Base-by-base conservation (phyloP, 2,113 vertebrate genomes). In the Myxocyprinus asiaticus region DNA sequence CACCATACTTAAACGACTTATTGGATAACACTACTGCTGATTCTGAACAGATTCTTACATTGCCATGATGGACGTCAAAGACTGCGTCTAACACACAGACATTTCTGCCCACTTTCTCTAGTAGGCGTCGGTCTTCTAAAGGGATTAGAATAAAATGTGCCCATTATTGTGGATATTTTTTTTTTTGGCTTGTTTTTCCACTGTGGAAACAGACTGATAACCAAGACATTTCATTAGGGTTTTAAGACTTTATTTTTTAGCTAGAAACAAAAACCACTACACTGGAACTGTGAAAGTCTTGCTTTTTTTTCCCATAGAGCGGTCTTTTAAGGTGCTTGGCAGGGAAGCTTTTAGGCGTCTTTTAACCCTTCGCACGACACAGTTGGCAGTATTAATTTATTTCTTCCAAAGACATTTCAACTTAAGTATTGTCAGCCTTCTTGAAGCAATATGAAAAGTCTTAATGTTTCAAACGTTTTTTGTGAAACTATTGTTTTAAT, bases 1-100 rank as follows among this genome's bases (percentile, higher is more conserved):
- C 10, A 43, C 93, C 9, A 75, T 94, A 82, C 87, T 99, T 85
- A 95, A 93, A 90, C 93, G 94, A 80, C 87, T 99, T 80, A 96
- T 99, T 14, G 10, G 81, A 51, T 85, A 82, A 78, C 33, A 8
- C 9, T 45, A 8, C 43, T 45, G 8, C 1, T 44, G 51, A 44
- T 58, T 43, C 69, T 15, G 55, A 58, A 58, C 55, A 58, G 14
- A 58, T 11, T 5, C 14, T 53, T 7, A 4, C 6, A 7, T 5
- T 63, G 58, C 72, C 72, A 14, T 50, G 45, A 33, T 74, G 45
- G 55, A 58, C 55, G n/a, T n/a, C 14, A 7, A 15, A 58, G 55
- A 58, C 6, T 48, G n/a, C 55, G 2, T 58, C 55, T 58, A 15
- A 58, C n/a, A 2, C 14, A 58, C 14, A 58, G 22, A 33, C 22